Conservation (phyloP, 2,888 invertebrate genomes). For the Sesamia inferens region DNA sequence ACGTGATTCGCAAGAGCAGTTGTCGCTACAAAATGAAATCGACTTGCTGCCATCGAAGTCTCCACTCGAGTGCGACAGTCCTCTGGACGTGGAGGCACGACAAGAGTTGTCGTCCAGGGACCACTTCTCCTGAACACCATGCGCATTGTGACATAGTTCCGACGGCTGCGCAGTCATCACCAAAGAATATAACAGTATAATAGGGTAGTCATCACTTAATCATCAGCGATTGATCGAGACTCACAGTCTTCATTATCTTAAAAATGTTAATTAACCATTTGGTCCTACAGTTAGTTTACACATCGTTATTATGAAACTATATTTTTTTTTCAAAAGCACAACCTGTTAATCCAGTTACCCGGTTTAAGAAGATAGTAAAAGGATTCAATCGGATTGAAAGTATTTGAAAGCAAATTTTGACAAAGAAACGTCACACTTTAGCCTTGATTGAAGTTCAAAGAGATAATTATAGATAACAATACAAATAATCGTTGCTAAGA, state of each 20-base stretch:
- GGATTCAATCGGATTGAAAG: not conserved
- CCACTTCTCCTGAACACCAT: conserved; percentile 63
- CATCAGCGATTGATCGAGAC: conserved; percentile 16
- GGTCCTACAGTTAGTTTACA: conserved; percentile 44
- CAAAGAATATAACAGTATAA: too few relatives aligned
- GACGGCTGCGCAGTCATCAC: conserved; percentile 58
- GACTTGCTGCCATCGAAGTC: conserved; percentile 71
- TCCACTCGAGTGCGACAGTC: conserved; percentile 74
- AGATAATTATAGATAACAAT: too few relatives aligned
- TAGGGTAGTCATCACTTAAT: conserved; percentile 45
- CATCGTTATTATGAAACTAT: conserved; percentile 29
- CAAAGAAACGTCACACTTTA: conserved; percentile 35
- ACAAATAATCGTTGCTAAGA: not conserved
- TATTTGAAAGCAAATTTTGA: conserved; percentile 38
- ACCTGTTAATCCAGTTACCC: not conserved
- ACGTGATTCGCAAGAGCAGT: conserved; percentile 73
- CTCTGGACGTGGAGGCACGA: conserved; percentile 79
- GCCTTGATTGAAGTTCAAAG: conserved; percentile 14
- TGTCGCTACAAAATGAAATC: conserved; percentile 67
- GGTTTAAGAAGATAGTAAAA: not conserved
- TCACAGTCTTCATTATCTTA: conserved; percentile 29
- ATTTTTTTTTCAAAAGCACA: conserved; percentile 24
- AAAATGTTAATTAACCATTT: conserved; percentile 52
- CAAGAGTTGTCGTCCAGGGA: conserved; percentile 68
- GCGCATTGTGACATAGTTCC: conserved; percentile 44